A percentile compares a stretch with the other conserved stretches of the same genome.
These are phyloP conservation scores for Meloe dianella DNA, from an alignment of 2,888 invertebrate genomes.

Conservation along the genomic window DNA sequence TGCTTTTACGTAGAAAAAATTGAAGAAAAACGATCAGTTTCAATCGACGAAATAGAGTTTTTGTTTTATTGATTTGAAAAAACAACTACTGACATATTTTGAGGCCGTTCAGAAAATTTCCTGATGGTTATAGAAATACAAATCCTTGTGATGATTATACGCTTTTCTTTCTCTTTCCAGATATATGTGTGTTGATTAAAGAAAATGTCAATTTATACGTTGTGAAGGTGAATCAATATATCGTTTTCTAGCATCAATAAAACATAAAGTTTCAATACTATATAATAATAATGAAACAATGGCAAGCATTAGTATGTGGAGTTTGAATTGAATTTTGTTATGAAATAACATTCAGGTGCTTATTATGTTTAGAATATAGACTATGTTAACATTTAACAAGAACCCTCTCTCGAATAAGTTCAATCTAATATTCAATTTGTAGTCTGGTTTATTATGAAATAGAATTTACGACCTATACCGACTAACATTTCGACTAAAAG, in stretches of 20 bases:
- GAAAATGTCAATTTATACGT: too few species aligned
- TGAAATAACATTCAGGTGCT: not conserved
- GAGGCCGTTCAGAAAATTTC: too few species aligned
- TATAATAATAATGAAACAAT: not conserved
- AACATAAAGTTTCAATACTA: not conserved
- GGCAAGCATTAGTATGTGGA: not conserved
- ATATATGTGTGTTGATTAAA: too few species aligned
- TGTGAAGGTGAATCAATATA: too few species aligned
- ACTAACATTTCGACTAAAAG: not conserved
- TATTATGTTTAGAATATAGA: not conserved
- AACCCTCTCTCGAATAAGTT: not conserved
- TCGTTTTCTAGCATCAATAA: too few species aligned
- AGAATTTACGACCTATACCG: not conserved
- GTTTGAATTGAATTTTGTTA: not conserved
- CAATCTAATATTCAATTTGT: constrained; percentile 32
- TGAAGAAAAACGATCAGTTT: not conserved
- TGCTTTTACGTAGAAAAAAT: not conserved
- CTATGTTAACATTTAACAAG: not conserved
- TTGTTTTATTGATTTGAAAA: not conserved
- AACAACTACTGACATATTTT: not conserved
- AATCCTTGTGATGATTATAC: too few species aligned
- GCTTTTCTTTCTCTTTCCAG: too few species aligned
- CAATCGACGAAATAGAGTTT: not conserved
- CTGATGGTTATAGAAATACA: too few species aligned
- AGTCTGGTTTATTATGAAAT: constrained; percentile 15